A percentile compares a stretch with the other conserved stretches of the same genome.
These are phyloP conservation scores for Zhuqinia jingwanae DNA, from an alignment of 2,888 invertebrate species.

Conservation along the genomic window DNA sequence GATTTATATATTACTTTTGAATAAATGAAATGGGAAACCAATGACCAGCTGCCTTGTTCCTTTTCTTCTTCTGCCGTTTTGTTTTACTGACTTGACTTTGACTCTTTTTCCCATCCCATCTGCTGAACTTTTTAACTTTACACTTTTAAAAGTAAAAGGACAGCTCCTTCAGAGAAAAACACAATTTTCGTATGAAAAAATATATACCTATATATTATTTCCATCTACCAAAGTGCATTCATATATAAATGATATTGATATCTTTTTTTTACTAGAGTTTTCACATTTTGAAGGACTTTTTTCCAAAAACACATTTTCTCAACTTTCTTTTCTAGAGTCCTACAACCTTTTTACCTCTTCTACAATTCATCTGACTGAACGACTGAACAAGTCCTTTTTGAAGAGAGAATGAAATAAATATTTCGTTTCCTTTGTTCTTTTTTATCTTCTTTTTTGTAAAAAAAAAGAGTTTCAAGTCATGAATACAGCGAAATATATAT, in stretches of 20 bases:
- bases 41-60: slow-evolving; percentile 34
- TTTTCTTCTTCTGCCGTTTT: neutral
- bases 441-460: slow-evolving; percentile 35
- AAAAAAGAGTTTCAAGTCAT: neutral
- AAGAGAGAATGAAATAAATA: slow-evolving; percentile 35
- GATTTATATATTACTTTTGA: neutral
- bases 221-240: neutral
- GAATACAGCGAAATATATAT: too few species aligned
- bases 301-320: slow-evolving; percentile 23
- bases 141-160: slow-evolving; percentile 40
- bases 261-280: too few species aligned
- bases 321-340: slow-evolving; percentile 38
- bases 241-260: neutral
- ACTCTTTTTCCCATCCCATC: slow-evolving; percentile 9
- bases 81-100: slow-evolving; percentile 21
- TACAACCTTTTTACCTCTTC: slow-evolving; percentile 29
- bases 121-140: slow-evolving; percentile 44
- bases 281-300: too few species aligned
- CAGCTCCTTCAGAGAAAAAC: slow-evolving; percentile 20
- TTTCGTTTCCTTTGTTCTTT: slow-evolving; percentile 31
- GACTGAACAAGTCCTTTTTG: neutral
- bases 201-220: neutral
- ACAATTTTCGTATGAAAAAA: slow-evolving; percentile 26
- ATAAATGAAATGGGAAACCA: slow-evolving; percentile 30
- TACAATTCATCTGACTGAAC: neutral